Base-by-base conservation (phyloP, 2,797 vertebrate species). In the Chelmon rostratus region DNA sequence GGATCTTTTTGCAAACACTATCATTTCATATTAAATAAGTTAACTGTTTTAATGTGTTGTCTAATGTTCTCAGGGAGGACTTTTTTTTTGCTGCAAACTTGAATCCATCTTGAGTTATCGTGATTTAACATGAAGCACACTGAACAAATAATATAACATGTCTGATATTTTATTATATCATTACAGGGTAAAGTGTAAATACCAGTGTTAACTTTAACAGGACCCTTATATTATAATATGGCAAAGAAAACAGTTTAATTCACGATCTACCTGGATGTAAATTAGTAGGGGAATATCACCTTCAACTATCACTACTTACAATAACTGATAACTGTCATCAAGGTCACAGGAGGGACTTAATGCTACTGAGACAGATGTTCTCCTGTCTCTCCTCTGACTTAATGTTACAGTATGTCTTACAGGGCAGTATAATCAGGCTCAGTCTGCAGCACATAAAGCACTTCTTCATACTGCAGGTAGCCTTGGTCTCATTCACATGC, bases 401-500 rank as follows among this genome's bases (percentile, higher is more conserved):
- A 56, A 61, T 67, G 81, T 73, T 50, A 58, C 72, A 28, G 47
- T 59, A 38, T 33, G 46, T 79, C 52, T 73, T 67, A 74, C 74
- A 49, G 64, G 71, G 67, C 59, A 50, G 66, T 35, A 25, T 71
- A 65, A 73, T 79, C 61, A 47, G 40, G 52, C 38, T 58, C 31
- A 66, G 40, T 28, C 62, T 64, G 76, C 83, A 66, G 81, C 72
- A 67, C 78, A 31, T 52, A 46, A 78, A 83, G 71, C 52, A 65
- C 23, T 19, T 62, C 21, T 50, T 59, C 49, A 28, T 57, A 11
- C 53, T 62, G 70, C 62, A 73, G 66, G 68, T 38, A 44, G 47
- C 66, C 58, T 76, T 52, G 65, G 23, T 81, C 61, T 87, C 53
- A 69, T 78, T 78, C 73, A 69, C 72, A 74, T 46, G 38, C 65